These are phyloP conservation scores for Gopherus flavomarginatus DNA, from an alignment of 2,113 vertebrate species.

Conservation along the genomic window DNA sequence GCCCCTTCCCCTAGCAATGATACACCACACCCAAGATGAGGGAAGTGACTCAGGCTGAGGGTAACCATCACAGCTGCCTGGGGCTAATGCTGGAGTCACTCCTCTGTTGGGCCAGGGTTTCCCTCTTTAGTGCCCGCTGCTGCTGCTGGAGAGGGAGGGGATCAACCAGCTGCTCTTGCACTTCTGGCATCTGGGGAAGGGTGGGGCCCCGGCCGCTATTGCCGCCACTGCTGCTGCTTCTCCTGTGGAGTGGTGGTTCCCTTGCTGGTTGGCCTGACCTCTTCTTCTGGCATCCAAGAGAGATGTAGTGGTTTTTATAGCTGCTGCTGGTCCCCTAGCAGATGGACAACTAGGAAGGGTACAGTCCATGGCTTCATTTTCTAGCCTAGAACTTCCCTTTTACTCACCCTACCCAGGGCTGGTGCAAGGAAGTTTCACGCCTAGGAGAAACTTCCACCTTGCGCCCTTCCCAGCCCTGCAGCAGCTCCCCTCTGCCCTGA, in stretches of 20 bases:
- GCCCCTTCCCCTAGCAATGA: no score
- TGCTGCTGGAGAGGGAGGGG: background rate
- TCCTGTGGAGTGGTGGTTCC: background rate
- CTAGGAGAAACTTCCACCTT: no score
- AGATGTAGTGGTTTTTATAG: background rate
- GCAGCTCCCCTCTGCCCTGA: no score
- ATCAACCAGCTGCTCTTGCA: background rate
- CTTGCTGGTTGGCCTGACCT: background rate
- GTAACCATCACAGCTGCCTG: background rate
- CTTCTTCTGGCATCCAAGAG: background rate
- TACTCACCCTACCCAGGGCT: background rate
- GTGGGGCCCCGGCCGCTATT: background rate
- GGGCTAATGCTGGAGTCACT: background rate
- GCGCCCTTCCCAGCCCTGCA: no score
- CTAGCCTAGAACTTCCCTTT: background rate
- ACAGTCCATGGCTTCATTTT: background rate
- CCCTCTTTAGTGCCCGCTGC: background rate
- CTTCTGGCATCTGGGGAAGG: background rate
- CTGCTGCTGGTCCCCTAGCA: background rate
- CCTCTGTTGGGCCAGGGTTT: background rate
- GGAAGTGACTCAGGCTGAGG: background rate
- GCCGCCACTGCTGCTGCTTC: background rate
- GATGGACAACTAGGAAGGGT: background rate
- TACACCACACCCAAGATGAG: background rate
- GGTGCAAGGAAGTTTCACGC: no score